A percentile compares a stretch with the other conserved stretches of the same genome.
Evolutionary conservation across 2,797 vertebrate species (phyloP).

Genomic region (Chloroceryle amazona): DNA sequence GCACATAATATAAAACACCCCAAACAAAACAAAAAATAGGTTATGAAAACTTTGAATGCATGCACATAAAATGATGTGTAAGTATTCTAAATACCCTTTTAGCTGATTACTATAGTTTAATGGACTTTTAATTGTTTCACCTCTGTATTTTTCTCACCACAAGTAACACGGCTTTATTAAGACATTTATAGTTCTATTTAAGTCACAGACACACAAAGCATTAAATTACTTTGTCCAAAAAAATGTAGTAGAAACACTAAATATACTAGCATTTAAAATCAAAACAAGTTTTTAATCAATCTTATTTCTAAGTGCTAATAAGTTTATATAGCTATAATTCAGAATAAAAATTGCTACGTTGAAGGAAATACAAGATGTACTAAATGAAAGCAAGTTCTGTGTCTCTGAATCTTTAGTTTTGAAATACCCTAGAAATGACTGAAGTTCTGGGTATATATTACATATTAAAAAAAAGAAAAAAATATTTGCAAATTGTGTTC

Average conservation of each 20-base stretch:
- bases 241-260: not conserved
- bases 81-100: not conserved
- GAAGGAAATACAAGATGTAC: not conserved
- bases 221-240: not conserved
- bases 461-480: not conserved
- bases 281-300: not conserved
- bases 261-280: not conserved
- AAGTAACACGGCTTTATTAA: not conserved
- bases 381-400: not conserved
- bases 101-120: not conserved
- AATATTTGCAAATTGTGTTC: not conserved
- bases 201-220: not conserved
- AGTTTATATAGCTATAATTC: not conserved
- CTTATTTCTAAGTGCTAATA: not conserved
- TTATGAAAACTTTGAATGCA: not conserved
- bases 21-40: not conserved
- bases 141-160: not conserved
- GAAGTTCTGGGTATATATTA: not conserved
- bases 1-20: not conserved
- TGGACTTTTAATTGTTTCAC: not conserved
- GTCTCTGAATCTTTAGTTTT: not conserved
- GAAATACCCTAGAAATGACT: not conserved
- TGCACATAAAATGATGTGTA: not conserved
- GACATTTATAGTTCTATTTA: not conserved
- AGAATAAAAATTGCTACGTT: not conserved